These are phyloP conservation scores for Lasius platythorax DNA, from an alignment of 2,888 invertebrate species.

Conservation along the genomic window DNA sequence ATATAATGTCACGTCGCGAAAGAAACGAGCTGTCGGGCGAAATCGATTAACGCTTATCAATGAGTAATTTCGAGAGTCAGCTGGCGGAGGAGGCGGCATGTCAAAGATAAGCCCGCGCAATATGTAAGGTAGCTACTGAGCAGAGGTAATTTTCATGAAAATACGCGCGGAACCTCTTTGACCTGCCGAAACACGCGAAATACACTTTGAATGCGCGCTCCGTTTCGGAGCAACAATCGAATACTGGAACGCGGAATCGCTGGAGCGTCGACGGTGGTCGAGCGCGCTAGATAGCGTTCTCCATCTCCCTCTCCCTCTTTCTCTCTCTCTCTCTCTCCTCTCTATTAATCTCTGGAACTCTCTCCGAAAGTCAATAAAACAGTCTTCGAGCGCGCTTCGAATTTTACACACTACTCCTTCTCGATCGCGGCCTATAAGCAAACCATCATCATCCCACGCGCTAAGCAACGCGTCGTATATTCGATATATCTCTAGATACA, in stretches of 20 bases:
- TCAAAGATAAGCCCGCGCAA: conserved; percentile 35
- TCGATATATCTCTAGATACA: not conserved
- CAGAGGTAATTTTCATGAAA: conserved; percentile 43
- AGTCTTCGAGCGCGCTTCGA: not conserved
- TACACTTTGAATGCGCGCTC: conserved; percentile 33
- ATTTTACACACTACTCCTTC: conserved; percentile 5
- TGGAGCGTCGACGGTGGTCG: conserved; percentile 27
- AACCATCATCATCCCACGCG: not conserved
- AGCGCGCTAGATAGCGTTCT: conserved; percentile 17
- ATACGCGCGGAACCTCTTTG: conserved; percentile 42
- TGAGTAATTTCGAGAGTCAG: conserved; percentile 26
- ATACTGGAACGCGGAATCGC: conserved; percentile 34
- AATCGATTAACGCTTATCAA: conserved; percentile 19
- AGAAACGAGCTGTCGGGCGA: not conserved
- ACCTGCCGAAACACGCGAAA: conserved; percentile 16
- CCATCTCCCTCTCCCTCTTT: too few relatives aligned
- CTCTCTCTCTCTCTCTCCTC: not conserved
- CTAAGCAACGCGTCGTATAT: not conserved
- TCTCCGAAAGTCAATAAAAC: conserved; percentile 41
- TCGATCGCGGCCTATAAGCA: not conserved
- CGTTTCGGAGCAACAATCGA: conserved; percentile 38
- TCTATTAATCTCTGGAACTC: conserved; percentile 13
- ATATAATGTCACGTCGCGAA: not conserved
- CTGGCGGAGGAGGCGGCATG: not conserved
- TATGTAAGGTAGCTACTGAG: conserved; percentile 28